Evolutionary conservation across 1,140 invertebrate species (phyloP), one percentile per base, ranked within the genome.

Genomic region (Parasteatoda tepidariorum): DNA sequence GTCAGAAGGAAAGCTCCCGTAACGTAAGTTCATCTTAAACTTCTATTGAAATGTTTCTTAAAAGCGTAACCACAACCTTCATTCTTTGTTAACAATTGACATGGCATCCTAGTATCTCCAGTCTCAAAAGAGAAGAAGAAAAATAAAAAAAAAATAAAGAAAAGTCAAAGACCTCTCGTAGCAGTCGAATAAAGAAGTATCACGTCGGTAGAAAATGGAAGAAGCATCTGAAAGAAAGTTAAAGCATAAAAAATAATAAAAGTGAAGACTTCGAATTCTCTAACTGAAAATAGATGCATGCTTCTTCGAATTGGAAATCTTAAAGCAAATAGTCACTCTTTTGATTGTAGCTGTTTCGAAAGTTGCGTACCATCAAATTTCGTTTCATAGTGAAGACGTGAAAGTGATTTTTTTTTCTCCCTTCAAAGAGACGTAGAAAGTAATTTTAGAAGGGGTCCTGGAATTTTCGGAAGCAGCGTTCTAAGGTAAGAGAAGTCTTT

Each of bases 11-110:
- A 9, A 48, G 38, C 38, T 48, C 38, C 18, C 38, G 38, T 48
- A 48, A 48, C 38, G 18, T 48, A 48, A 48, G 38, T 48, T 48
- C 38, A 48, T 48, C 38, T 48, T 48, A 48, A 48, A 48, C 38
- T 48, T 48, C 38, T 2, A 48, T 13, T 48, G 18, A 18, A 48
- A 48, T 48, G 38, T 48, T 48, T 48, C 38, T 48, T 48, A 48
- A 48, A 48, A 71, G 31, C 41, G 68, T 55, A 71, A 71, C 68
- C 68, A 71, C 68, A 28, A 26, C 48, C 68, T 33, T 71, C 26
- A 18, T 71, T 71, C 68, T 55, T 55, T 71, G 68, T 71, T 71
- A 71, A 33, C 68, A 71, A 71, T 71, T 71, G 68, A 71, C 68
- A 71, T 71, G 11, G 54, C 22, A 26, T 26, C 34, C 22, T n/a